phyloP scores from a whole-genome alignment of 2,888 invertebrate species.

The Polia nebulosa region DNA sequence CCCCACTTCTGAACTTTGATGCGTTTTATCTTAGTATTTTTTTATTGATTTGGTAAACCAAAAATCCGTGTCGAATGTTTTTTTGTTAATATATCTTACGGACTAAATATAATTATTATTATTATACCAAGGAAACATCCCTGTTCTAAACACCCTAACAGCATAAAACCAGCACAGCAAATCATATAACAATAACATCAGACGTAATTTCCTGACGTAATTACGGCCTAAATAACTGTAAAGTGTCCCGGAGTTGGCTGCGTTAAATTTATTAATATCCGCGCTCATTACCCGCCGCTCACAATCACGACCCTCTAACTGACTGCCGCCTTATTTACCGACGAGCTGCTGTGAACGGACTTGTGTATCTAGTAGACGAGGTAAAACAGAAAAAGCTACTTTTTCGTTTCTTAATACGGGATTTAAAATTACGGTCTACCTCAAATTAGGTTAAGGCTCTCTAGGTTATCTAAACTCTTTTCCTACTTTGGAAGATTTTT shows the following conservation, averaged over 20 bases:
- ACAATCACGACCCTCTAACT: slow-evolving; percentile 88
- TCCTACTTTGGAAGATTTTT: no score
- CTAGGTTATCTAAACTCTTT: no score
- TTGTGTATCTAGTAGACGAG: slow-evolving; percentile 71
- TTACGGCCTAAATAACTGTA: slow-evolving; percentile 85
- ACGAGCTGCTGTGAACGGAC: slow-evolving; percentile 70
- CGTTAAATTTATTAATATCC: slow-evolving; percentile 84
- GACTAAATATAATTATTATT: no score
- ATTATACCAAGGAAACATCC: background rate
- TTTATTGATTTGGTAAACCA: no score
- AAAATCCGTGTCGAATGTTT: no score
- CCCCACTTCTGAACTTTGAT: no score
- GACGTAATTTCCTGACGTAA: slow-evolving; percentile 74
- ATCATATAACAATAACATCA: slow-evolving; percentile 67
- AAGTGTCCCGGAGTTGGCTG: slow-evolving; percentile 76
- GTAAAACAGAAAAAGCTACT: background rate
- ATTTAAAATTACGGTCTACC: no score
- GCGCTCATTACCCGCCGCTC: slow-evolving; percentile 79
- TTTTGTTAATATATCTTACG: no score
- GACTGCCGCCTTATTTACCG: slow-evolving; percentile 89
- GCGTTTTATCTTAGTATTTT: no score
- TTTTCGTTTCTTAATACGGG: background rate
- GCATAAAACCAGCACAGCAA: slow-evolving; percentile 60
- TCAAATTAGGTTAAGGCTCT: no score
- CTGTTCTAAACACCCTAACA: slow-evolving; percentile 28